Evolutionary conservation across 2,888 invertebrate genomes (phyloP).

Genomic region (Ophion ellenae): DNA sequence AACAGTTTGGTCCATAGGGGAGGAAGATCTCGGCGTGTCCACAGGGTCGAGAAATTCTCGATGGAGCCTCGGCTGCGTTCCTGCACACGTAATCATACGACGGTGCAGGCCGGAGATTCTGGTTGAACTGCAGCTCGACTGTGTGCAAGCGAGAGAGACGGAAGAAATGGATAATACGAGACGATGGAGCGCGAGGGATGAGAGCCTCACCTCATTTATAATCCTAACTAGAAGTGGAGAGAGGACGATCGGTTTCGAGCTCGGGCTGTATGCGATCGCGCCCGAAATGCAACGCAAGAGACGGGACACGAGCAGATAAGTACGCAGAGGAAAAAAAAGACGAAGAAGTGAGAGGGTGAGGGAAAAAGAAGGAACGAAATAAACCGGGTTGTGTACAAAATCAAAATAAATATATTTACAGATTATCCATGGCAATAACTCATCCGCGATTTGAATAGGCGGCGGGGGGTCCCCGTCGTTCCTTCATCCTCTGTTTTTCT

Average conservation of each 20-base stretch:
- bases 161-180: no score
- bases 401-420: constrained; percentile 83
- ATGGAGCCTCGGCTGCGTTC: constrained; percentile 49
- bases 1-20: constrained; percentile 22
- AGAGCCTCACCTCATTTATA: constrained; percentile 72
- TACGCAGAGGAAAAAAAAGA: constrained; percentile 29
- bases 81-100: constrained; percentile 51
- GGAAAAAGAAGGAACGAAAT: constrained; percentile 69
- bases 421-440: constrained; percentile 82
- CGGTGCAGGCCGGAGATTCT: constrained; percentile 37
- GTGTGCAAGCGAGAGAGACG: constrained; percentile 24
- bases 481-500: constrained; percentile 57
- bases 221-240: constrained; percentile 73
- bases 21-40: constrained; percentile 21
- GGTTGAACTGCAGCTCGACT: constrained; percentile 23
- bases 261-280: constrained; percentile 40
- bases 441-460: constrained; percentile 82
- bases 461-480: constrained; percentile 80
- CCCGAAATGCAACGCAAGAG: constrained; percentile 48
- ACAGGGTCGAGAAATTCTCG: constrained; percentile 52
- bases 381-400: constrained; percentile 80
- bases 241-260: constrained; percentile 61
- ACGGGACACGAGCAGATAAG: constrained; percentile 50
- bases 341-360: constrained; percentile 41
- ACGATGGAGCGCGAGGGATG: constrained; percentile 25